Evolutionary conservation across 2,888 invertebrate genomes (phyloP).

Genomic region (Pegoplata infirma): DNA sequence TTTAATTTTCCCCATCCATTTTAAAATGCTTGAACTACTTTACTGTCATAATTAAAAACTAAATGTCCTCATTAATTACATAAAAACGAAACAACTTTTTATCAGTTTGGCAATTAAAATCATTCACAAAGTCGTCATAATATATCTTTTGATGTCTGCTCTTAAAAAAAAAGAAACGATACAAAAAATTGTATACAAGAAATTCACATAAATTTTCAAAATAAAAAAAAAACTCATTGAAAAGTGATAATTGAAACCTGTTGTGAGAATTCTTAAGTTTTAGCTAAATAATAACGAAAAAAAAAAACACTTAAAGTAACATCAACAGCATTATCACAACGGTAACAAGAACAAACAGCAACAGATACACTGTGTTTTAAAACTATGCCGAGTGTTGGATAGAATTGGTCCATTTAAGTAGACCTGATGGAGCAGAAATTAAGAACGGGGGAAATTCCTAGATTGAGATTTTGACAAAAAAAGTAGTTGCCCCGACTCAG

Average conservation of each 20-base stretch:
- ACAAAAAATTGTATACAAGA: not conserved
- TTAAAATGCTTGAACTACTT: not conserved
- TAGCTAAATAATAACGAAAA: conserved; percentile 6
- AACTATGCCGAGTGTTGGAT: too few relatives aligned
- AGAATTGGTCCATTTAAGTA: too few relatives aligned
- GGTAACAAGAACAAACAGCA: not conserved
- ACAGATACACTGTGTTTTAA: not conserved
- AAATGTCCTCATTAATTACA: conserved; percentile 23
- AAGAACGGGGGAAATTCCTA: too few relatives aligned
- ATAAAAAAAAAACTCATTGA: conserved; percentile 40
- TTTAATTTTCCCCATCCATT: too few relatives aligned
- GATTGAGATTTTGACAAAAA: too few relatives aligned
- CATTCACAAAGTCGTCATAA: conserved; percentile 29
- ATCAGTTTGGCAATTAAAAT: conserved; percentile 48
- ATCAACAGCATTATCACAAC: conserved; percentile 23
- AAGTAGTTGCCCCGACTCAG: too few relatives aligned
- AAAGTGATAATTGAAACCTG: conserved; percentile 59
- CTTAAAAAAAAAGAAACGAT: too few relatives aligned
- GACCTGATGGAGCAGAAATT: too few relatives aligned
- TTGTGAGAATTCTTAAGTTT: conserved; percentile 44
- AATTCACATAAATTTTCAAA: conserved; percentile 14
- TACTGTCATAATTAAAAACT: conserved; percentile 30
- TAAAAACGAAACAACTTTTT: conserved; percentile 20
- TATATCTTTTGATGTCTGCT: conserved; percentile 30
- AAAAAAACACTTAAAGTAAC: conserved; percentile 37